phyloP scores from a whole-genome alignment of 2,113 vertebrate species.

The Eira barbara region DNA sequence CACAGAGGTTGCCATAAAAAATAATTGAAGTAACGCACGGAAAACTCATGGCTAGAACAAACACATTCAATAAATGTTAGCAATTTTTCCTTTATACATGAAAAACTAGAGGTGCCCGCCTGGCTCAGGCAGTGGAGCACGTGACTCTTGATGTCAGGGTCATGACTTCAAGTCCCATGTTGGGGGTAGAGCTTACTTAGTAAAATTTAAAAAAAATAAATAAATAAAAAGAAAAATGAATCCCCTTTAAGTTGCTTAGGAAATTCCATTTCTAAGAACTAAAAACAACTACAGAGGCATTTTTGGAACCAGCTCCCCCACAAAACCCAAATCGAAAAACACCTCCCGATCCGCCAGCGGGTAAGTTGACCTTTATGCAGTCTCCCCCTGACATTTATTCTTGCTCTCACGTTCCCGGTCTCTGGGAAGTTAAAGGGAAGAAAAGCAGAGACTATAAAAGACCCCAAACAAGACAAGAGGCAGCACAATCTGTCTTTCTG shows the following conservation, averaged over 20 bases:
- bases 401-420: no score
- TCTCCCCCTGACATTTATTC: neutral
- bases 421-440: neutral
- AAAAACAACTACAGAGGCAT: neutral
- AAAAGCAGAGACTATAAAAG: neutral
- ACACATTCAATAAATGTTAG: neutral
- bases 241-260: neutral
- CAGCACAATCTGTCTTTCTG: neutral
- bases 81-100: neutral
- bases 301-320: neutral
- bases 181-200: neutral
- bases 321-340: neutral
- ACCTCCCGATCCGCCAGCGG: neutral
- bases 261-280: neutral
- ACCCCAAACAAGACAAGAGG: fast-evolving
- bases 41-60: neutral
- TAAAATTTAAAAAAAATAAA: neutral
- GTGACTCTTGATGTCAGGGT: neutral
- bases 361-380: neutral
- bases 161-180: neutral
- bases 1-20: neutral
- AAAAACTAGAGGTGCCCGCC: neutral
- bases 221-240: neutral
- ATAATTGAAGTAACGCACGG: neutral
- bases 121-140: neutral